Evolutionary conservation across 64 coral and sea anemone genomes (phyloP), one percentile per base, ranked within the genome.

Genomic region (Stichodactyla helianthus): DNA sequence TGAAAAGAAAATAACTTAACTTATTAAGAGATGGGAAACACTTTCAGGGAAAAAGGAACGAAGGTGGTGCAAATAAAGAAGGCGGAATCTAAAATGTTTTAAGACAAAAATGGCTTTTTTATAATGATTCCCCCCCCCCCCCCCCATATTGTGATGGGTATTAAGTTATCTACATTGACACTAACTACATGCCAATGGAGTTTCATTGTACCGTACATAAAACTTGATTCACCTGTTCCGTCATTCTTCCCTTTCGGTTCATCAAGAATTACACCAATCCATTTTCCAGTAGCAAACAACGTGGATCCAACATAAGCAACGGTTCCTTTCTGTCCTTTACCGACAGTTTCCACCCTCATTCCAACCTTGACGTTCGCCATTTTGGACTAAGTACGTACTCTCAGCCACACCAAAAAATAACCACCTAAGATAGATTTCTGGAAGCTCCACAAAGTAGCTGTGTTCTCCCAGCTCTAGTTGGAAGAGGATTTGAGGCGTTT

Each of bases 231-330:
- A 74, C 97, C 97, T 94, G 93, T 86, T 65, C 97, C 97, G 70
- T 99, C 93, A 64, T 99, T 99, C 86, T 99, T 99, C 57, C 97
- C 97, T 50, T 95, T 94, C 22, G 87, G 52, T 83, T 99, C 97
- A 71, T 95, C 93, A 80, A 99, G 82, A 88, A 95, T 89, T 18
- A 99, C 97, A 77, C 97, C 97, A 86, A 99, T 99, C 97, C 97
- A 99, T 20, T 99, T 99, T 8, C 97, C 97, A 77, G 97, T 85
- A 53, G 97, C 93, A 95, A 99, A 99, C 86, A 87, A 82, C 8
- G 97, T 99, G 4, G 97, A 84, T 17, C 97, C 97, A 52, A 99
- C 97, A 88, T 95, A 99, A 65, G 93, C 93, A 0, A 99, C 93
- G 6, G 97, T 95, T 25, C 97, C 97, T n/a, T 84, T 88, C 18